A percentile compares a stretch with the other conserved stretches of the same genome.
phyloP scores from a whole-genome alignment of 2,113 vertebrate species.

The Origma solitaria region DNA sequence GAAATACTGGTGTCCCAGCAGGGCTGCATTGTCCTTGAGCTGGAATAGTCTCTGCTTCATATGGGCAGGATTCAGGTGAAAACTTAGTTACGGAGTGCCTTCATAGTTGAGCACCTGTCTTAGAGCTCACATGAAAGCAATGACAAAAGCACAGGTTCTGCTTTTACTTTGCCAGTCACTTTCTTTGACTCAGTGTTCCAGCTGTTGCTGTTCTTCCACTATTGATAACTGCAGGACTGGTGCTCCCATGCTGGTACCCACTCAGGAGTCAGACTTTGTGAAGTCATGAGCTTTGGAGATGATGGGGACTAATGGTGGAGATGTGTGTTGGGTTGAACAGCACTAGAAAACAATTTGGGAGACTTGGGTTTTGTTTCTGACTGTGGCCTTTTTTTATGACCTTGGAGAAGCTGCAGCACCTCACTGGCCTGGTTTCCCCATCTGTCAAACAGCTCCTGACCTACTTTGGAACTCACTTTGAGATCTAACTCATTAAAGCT shows the following conservation, averaged over 20 bases:
- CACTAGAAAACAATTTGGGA: background rate
- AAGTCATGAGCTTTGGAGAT: background rate
- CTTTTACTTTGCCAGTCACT: background rate
- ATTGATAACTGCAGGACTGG: background rate
- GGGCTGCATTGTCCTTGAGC: background rate
- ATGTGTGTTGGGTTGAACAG: background rate
- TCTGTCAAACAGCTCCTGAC: background rate
- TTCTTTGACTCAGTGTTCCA: background rate
- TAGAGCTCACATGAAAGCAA: background rate
- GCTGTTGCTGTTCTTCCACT: background rate
- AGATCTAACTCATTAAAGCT: background rate
- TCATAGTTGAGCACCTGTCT: accelerated
- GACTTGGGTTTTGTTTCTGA: background rate
- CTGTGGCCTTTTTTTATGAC: background rate
- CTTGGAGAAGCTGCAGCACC: background rate
- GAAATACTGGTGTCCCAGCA: background rate
- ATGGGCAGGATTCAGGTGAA: background rate
- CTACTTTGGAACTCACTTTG: conserved; percentile 16
- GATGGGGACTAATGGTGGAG: background rate
- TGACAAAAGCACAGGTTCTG: background rate
- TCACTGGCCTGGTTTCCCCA: background rate
- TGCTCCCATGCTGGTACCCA: background rate
- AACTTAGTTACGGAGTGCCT: background rate
- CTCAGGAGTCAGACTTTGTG: background rate
- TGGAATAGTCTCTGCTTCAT: background rate